Conservation (phyloP, 2,113 vertebrate species). For the Heliornis fulica region DNA sequence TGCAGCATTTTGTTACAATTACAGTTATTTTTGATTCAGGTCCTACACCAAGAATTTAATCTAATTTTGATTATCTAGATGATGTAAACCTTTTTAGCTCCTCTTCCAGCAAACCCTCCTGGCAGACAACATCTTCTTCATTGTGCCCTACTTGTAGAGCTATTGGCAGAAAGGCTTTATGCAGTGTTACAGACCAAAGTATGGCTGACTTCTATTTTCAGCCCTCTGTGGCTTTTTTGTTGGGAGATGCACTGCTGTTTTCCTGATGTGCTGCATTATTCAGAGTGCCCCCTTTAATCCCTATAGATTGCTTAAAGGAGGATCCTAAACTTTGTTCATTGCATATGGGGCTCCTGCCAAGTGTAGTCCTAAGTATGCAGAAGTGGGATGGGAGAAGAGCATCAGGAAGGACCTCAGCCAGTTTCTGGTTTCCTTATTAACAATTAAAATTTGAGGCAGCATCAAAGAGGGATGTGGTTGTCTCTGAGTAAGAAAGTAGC, state of each 20-base stretch:
- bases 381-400: neutral
- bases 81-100: slow-evolving; percentile 7
- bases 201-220: neutral
- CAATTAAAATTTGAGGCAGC: neutral
- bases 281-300: neutral
- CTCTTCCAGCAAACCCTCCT: neutral
- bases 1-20: neutral
- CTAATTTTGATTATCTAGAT: slow-evolving; percentile 28
- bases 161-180: neutral
- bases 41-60: neutral
- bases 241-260: neutral
- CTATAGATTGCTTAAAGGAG: neutral
- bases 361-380: neutral
- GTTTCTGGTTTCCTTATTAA: neutral
- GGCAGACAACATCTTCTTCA: neutral
- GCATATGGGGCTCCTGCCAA: neutral
- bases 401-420: slow-evolving; percentile 24
- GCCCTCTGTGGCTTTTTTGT: neutral
- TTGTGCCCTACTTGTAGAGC: neutral
- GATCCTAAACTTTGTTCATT: neutral
- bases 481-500: neutral
- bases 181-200: neutral
- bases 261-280: neutral
- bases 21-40: neutral
- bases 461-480: neutral